Evolutionary conservation across 2,113 vertebrate species (phyloP).

Genomic region (Tichodroma muraria): DNA sequence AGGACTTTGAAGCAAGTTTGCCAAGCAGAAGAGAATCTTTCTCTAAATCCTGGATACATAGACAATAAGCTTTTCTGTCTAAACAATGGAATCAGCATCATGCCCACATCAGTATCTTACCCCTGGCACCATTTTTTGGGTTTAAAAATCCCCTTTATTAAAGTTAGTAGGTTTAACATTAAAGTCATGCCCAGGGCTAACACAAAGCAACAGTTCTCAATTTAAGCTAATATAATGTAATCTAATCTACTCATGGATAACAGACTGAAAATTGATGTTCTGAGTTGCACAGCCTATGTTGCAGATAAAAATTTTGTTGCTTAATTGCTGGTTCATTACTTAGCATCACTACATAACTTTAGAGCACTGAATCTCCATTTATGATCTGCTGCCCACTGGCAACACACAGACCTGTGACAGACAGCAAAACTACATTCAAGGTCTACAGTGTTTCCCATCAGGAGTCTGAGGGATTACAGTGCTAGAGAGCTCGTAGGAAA

Average conservation of each 20-base stretch:
- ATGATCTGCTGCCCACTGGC: background rate
- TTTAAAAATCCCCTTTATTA: background rate
- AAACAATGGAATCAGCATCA: background rate
- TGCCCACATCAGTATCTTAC: background rate
- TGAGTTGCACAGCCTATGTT: background rate
- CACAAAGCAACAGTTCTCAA: background rate
- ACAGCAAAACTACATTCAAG: background rate
- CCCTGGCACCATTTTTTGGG: rapidly evolving
- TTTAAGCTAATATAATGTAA: background rate
- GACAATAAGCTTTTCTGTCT: background rate
- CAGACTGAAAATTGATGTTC: background rate
- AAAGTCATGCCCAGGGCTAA: background rate
- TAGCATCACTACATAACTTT: background rate
- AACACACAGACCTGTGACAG: background rate
- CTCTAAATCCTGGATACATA: background rate
- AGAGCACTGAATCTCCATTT: background rate
- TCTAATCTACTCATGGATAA: background rate
- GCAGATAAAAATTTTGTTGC: background rate
- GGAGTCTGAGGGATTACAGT: background rate
- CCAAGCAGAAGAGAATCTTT: background rate
- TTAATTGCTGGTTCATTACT: background rate
- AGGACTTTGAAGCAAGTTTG: background rate
- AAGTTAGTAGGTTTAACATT: background rate
- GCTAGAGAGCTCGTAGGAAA: background rate
- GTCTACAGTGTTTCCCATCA: background rate